These are phyloP conservation scores for Megalopta genalis DNA, from an alignment of 1,140 invertebrate species.

Conservation along the genomic window DNA sequence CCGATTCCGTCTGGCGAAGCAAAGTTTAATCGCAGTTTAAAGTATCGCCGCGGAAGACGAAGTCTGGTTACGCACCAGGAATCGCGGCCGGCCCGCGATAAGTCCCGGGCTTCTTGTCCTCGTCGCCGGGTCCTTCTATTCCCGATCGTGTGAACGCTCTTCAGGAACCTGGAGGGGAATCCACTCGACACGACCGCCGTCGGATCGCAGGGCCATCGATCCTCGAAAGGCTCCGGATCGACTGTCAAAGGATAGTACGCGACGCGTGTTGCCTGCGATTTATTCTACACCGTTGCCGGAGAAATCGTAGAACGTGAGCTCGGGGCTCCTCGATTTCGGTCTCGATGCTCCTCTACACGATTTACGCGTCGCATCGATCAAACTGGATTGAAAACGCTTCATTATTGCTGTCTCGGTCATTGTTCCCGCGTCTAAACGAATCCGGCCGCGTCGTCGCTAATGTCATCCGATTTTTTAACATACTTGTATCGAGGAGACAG, in stretches of 20 bases:
- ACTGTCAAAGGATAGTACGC: not conserved
- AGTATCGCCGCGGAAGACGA: not conserved
- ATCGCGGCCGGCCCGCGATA: not conserved
- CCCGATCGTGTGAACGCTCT: not conserved
- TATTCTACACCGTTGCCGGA: too few relatives aligned
- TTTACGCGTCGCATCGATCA: too few relatives aligned
- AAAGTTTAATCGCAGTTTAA: constrained; percentile 38
- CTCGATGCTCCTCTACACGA: not conserved
- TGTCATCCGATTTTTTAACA: too few relatives aligned
- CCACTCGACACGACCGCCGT: not conserved
- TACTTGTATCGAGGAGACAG: too few relatives aligned
- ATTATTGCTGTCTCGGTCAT: not conserved
- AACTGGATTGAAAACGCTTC: too few relatives aligned
- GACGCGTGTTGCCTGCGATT: not conserved
- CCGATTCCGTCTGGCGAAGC: constrained; percentile 6
- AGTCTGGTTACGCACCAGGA: constrained; percentile 1
- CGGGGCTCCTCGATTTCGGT: constrained; percentile 11
- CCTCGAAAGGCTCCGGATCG: not conserved
- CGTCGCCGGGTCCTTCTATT: too few relatives aligned
- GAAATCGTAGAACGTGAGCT: not conserved
- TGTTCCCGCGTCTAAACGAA: not conserved
- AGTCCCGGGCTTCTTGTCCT: not conserved
- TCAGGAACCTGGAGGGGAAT: not conserved
- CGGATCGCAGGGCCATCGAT: not conserved
- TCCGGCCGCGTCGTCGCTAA: not conserved